phyloP scores from a whole-genome alignment of 2,888 invertebrate species.

The Plebejus anna region DNA sequence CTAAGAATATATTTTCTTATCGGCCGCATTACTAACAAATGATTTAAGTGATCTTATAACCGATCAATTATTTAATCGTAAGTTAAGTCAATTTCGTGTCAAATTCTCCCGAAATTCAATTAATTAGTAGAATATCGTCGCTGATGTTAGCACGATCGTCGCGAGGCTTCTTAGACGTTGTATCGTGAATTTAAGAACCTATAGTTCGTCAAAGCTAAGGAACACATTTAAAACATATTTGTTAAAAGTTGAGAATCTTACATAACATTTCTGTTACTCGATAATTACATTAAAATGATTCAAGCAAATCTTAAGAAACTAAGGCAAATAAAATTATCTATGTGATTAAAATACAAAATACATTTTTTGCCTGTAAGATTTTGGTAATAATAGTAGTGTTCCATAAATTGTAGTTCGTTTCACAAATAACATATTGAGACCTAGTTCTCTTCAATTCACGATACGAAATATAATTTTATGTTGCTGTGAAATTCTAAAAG shows the following conservation, averaged over 20 bases:
- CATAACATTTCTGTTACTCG: no score
- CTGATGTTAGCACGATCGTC: slow-evolving; percentile 38
- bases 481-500: slow-evolving; percentile 34
- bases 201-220: no score
- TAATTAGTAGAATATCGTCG: slow-evolving; percentile 65
- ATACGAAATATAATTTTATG: slow-evolving; percentile 32
- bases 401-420: no score
- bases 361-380: no score
- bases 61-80: slow-evolving; percentile 46
- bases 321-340: no score
- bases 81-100: slow-evolving; percentile 77
- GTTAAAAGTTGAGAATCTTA: no score
- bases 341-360: no score
- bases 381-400: no score
- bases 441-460: slow-evolving; percentile 40
- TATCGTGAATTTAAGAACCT: slow-evolving; percentile 48
- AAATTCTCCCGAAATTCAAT: slow-evolving; percentile 80
- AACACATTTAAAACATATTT: no score
- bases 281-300: no score
- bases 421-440: not conserved
- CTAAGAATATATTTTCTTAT: not conserved
- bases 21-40: slow-evolving; percentile 36
- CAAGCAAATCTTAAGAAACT: no score
- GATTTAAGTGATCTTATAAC: slow-evolving; percentile 35
- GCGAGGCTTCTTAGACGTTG: slow-evolving; percentile 50